These are phyloP conservation scores for Lagopus muta DNA, from an alignment of 2,113 vertebrate genomes.

Conservation along the genomic window DNA sequence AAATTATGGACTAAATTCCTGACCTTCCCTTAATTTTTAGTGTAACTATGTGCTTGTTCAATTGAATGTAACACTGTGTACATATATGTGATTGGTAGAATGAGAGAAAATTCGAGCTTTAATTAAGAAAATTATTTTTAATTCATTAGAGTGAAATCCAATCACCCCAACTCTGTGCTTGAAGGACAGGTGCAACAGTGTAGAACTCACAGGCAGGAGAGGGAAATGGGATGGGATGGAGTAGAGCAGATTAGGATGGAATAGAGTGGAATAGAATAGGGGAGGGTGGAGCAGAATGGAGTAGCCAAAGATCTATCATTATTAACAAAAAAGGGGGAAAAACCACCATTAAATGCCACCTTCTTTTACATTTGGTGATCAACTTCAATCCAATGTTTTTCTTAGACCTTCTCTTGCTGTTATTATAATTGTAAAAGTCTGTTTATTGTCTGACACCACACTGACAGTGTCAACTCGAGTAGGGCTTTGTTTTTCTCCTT, in stretches of 20 bases:
- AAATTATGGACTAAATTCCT: neutral
- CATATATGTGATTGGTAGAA: neutral
- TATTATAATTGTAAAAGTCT: neutral
- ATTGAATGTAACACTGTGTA: neutral
- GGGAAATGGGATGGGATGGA: neutral
- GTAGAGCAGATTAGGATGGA: too few species aligned
- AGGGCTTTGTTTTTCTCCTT: neutral
- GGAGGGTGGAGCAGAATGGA: neutral
- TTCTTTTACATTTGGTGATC: neutral
- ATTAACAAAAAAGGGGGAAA: neutral
- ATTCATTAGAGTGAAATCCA: neutral
- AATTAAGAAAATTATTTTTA: neutral
- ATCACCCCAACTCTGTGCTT: neutral
- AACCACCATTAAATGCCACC: neutral
- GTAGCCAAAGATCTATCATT: neutral
- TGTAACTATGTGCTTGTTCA: accelerated
- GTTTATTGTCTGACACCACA: neutral
- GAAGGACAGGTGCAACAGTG: neutral
- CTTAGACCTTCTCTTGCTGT: neutral
- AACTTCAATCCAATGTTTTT: neutral
- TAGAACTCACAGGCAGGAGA: neutral
- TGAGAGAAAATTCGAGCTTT: neutral
- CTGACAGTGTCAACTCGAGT: neutral
- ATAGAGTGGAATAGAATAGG: too few species aligned
- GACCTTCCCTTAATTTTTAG: neutral